Evolutionary conservation across 2,113 vertebrate genomes (phyloP).

Genomic region (Alligator mississippiensis): DNA sequence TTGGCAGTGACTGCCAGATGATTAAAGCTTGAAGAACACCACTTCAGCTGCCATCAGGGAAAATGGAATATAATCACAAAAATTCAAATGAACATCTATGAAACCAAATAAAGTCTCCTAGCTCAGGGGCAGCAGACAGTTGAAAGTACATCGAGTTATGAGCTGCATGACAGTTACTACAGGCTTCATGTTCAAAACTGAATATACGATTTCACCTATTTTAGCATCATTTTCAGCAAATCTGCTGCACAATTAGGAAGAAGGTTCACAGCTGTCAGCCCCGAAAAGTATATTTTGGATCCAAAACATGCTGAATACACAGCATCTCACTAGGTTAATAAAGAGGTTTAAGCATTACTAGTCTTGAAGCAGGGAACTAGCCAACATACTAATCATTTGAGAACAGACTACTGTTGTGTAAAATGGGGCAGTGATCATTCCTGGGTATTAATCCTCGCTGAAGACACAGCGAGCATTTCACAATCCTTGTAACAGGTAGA

Average conservation of each 20-base stretch:
- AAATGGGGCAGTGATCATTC: accelerated
- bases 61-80: slow-evolving; percentile 23
- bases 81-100: slow-evolving; percentile 36
- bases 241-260: not conserved
- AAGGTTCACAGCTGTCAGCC: not conserved
- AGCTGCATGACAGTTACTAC: accelerated
- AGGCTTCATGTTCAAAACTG: not conserved
- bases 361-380: not conserved
- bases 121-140: not conserved
- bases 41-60: not conserved
- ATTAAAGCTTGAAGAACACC: slow-evolving; percentile 43
- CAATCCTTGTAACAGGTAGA: accelerated
- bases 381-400: accelerated
- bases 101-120: not conserved
- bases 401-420: not conserved
- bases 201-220: not conserved
- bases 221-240: not conserved
- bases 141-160: not conserved
- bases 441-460: accelerated
- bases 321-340: accelerated
- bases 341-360: not conserved
- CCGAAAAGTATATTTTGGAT: accelerated
- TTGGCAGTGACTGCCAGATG: slow-evolving; percentile 35
- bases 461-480: not conserved
- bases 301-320: accelerated